Percentiles rank a stretch among this genome's conserved stretches.
Conservation (phyloP, 92 coral and sea anemone species). For the Bergia puertoricense region DNA sequence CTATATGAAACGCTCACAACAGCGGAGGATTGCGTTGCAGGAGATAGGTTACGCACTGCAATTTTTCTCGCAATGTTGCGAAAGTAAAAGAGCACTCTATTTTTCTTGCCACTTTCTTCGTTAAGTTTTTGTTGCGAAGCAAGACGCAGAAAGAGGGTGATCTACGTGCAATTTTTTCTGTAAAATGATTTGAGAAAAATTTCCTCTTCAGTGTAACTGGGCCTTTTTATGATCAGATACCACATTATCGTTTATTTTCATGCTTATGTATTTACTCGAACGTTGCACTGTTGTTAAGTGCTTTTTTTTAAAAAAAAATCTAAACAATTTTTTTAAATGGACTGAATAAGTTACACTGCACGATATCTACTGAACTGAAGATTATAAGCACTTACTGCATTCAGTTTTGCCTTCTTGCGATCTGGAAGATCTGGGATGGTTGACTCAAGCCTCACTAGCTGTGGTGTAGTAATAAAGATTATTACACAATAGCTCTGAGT, state of each 20-base stretch:
- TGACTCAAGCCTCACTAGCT: slow-evolving; percentile 77
- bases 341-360: too few species aligned
- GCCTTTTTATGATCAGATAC: too few species aligned
- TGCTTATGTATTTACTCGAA: too few species aligned
- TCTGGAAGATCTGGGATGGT: slow-evolving; percentile 75
- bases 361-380: not conserved
- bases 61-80: too few species aligned
- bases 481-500: too few species aligned
- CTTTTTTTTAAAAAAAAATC: not conserved
- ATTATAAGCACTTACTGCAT: slow-evolving; percentile 62
- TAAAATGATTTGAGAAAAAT: too few species aligned
- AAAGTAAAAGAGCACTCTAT: not conserved
- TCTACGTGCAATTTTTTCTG: too few species aligned
- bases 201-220: too few species aligned
- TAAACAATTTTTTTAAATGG: not conserved
- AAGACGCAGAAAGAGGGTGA: too few species aligned
- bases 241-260: too few species aligned
- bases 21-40: not conserved
- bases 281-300: too few species aligned
- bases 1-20: not conserved
- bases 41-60: too few species aligned
- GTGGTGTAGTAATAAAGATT: not conserved
- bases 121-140: not conserved
- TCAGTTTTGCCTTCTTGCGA: slow-evolving; percentile 70
- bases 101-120: not conserved